Evolutionary conservation across 37 sponge, comb jelly and placozoan genomes (phyloP).

Genomic region (Beroe ovata): DNA sequence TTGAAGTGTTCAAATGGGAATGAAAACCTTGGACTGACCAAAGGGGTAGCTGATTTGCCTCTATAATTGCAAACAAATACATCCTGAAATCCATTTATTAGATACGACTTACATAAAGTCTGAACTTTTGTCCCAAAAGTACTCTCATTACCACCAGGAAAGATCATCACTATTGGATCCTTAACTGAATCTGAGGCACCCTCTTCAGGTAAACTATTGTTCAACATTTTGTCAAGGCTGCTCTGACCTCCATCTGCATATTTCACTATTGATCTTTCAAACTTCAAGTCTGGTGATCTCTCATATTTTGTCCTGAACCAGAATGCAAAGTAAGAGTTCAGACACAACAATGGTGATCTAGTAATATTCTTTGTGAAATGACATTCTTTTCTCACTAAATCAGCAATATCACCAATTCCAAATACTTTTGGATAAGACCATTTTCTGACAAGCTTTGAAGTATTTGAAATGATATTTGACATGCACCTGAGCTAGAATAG

Average conservation of each 20-base stretch:
- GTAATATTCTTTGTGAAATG: not conserved
- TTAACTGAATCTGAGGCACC: not conserved
- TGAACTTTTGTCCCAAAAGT: conserved; percentile 7
- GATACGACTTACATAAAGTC: not conserved
- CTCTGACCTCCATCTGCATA: not conserved
- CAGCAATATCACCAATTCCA: not conserved
- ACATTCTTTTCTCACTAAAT: not conserved
- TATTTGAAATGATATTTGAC: too few species aligned
- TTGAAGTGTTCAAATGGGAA: not conserved
- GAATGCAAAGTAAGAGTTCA: conserved; percentile 15
- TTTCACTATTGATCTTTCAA: not conserved
- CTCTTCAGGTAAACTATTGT: not conserved
- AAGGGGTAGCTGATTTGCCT: conserved; percentile 6
- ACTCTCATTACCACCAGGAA: conserved; percentile 39
- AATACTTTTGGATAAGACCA: conserved; percentile 2
- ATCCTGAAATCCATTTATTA: not conserved
- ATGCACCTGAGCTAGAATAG: too few species aligned
- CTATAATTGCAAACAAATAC: conserved; percentile 36
- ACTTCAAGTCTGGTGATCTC: not conserved
- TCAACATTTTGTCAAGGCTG: conserved; percentile 8
- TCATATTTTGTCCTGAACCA: conserved; percentile 31
- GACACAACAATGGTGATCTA: not conserved
- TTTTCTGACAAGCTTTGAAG: conserved; percentile 15
- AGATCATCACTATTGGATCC: not conserved
- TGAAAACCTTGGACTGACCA: not conserved